Conservation (phyloP, 2,888 invertebrate species). For the Eremobia ochroleuca region DNA sequence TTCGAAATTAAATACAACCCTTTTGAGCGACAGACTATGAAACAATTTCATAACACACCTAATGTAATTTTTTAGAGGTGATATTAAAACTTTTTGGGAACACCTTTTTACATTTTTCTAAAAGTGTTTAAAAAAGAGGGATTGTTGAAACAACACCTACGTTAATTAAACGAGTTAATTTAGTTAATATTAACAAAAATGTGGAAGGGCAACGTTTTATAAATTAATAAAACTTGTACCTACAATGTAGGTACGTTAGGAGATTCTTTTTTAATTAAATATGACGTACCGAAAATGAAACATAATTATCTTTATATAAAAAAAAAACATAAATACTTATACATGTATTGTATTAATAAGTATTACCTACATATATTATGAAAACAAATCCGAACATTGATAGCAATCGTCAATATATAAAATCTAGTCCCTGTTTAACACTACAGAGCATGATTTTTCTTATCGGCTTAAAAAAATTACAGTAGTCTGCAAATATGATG, state of each 20-base stretch:
- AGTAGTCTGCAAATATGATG: too few relatives aligned
- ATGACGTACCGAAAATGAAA: not conserved
- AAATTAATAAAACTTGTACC: conserved; percentile 5
- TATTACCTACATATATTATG: not conserved
- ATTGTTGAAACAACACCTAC: conserved; percentile 51
- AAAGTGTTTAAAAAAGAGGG: conserved; percentile 16
- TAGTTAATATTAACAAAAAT: conserved; percentile 27
- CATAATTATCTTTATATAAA: not conserved
- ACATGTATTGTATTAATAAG: too few relatives aligned
- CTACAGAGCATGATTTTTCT: too few relatives aligned
- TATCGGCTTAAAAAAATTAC: too few relatives aligned
- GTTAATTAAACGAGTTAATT: conserved; percentile 46
- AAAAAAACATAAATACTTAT: not conserved
- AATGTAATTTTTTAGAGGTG: conserved; percentile 7
- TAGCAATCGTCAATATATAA: too few relatives aligned
- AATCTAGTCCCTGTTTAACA: too few relatives aligned
- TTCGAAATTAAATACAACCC: not conserved
- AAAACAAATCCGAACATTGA: too few relatives aligned
- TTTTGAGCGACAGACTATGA: not conserved
- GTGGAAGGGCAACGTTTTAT: not conserved
- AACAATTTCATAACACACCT: conserved; percentile 10
- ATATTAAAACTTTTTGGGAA: conserved; percentile 27
- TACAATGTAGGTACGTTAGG: not conserved
- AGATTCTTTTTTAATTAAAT: conserved; percentile 6
- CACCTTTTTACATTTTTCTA: conserved; percentile 30